These are phyloP conservation scores for Drosophila borborema DNA, from an alignment of 2,888 invertebrate genomes.

Conservation along the genomic window DNA sequence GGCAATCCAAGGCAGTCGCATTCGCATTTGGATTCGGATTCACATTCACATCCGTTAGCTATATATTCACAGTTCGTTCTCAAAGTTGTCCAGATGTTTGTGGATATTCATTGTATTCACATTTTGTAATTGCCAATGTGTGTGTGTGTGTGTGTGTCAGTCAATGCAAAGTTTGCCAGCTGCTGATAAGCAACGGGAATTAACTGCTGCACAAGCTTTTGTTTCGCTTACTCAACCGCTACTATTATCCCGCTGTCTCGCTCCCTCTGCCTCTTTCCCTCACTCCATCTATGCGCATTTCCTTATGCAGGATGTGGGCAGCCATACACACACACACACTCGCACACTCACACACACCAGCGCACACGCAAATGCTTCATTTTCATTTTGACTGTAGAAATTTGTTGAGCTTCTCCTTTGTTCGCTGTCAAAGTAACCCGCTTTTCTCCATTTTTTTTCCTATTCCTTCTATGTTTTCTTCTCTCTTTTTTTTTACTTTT, in stretches of 20 bases:
- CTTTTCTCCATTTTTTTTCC: slow-evolving; percentile 14
- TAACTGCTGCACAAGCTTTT: slow-evolving; percentile 53
- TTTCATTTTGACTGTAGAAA: slow-evolving; percentile 40
- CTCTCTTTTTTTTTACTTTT: background rate
- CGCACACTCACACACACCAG: slow-evolving; percentile 1
- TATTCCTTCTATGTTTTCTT: slow-evolving; percentile 7
- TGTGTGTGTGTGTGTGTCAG: slow-evolving; percentile 38
- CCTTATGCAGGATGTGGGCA: slow-evolving; percentile 35
- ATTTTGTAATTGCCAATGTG: slow-evolving; percentile 44
- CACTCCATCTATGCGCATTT: slow-evolving; percentile 2
- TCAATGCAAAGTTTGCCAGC: slow-evolving; percentile 71
- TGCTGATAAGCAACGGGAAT: slow-evolving; percentile 75
- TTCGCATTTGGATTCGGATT: slow-evolving; percentile 9
- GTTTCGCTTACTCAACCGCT: slow-evolving; percentile 9
- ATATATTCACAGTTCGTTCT: slow-evolving; percentile 22
- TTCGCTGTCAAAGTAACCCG: slow-evolving; percentile 41
- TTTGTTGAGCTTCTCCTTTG: slow-evolving; percentile 45
- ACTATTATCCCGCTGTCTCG: background rate
- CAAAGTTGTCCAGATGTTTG: slow-evolving; percentile 57
- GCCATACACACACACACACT: slow-evolving; percentile 1
- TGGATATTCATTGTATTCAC: slow-evolving; percentile 62
- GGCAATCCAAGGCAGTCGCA: slow-evolving; percentile 14
- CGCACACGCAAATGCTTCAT: slow-evolving; percentile 27
- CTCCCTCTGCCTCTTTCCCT: background rate
- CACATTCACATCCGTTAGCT: slow-evolving; percentile 46